phyloP scores from a whole-genome alignment of 2,113 vertebrate species.

The Oryzias melastigma region DNA sequence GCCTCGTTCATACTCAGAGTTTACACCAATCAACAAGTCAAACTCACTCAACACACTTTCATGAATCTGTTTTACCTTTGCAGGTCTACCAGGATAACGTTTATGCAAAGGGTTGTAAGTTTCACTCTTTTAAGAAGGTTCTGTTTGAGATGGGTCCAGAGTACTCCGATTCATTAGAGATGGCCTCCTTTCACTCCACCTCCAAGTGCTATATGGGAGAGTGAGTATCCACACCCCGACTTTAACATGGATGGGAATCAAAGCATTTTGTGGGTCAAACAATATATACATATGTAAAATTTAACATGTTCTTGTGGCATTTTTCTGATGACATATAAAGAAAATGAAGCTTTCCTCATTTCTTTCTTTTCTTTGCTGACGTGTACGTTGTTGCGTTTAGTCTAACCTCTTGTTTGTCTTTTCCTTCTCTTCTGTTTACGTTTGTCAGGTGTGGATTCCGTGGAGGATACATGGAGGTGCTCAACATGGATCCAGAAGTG shows the following conservation, averaged over 20 bases:
- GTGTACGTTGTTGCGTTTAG: neutral
- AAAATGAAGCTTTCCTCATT: neutral
- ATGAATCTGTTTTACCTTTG: neutral
- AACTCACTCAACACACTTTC: neutral
- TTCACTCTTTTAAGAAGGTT: conserved; percentile 95
- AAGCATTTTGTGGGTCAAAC: neutral
- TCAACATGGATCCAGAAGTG: conserved; percentile 86
- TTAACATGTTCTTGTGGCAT: no score
- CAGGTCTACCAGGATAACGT: conserved; percentile 91
- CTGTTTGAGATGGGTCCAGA: conserved; percentile 89
- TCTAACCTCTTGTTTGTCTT: neutral
- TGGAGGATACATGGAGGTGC: conserved; percentile 88
- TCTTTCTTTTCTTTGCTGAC: neutral
- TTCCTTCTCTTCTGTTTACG: conserved; percentile 7
- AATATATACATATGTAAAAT: no score
- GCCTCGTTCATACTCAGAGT: neutral
- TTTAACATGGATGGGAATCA: neutral
- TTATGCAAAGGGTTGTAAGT: conserved; percentile 84
- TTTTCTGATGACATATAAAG: no score
- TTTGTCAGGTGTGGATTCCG: conserved; percentile 86
- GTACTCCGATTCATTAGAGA: conserved; percentile 78
- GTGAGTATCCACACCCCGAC: conserved; percentile 71
- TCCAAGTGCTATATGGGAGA: conserved; percentile 97
- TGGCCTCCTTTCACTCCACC: conserved; percentile 90
- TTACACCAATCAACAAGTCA: neutral